These are phyloP conservation scores for Elgaria multicarinata DNA, from an alignment of 2,113 vertebrate genomes.

Conservation along the genomic window DNA sequence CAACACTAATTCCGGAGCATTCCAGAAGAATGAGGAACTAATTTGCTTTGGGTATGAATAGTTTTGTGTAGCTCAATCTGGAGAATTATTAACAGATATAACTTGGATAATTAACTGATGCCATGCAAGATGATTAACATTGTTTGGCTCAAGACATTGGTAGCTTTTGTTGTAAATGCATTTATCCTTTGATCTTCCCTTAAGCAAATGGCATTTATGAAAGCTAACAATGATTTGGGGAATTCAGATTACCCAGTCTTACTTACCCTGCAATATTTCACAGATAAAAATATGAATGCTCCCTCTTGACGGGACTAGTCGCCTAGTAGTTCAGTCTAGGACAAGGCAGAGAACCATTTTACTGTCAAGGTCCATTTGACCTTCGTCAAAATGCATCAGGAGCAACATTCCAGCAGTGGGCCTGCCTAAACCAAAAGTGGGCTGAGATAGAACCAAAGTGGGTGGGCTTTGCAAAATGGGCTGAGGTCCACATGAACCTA, in stretches of 20 bases:
- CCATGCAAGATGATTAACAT: conserved; percentile 60
- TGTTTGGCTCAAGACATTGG: conserved; percentile 57
- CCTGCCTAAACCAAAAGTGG: too few species aligned
- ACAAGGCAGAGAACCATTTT: too few species aligned
- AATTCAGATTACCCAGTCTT: background rate
- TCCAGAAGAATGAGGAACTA: conserved; percentile 31
- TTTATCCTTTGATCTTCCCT: conserved; percentile 59
- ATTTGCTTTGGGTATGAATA: conserved; percentile 38
- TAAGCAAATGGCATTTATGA: conserved; percentile 37
- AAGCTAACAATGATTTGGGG: conserved; percentile 39
- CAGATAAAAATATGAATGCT: background rate
- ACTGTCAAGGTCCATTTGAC: too few species aligned
- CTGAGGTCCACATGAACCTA: too few species aligned
- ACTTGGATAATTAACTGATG: conserved; percentile 61
- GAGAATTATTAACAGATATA: conserved; percentile 40
- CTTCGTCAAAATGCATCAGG: too few species aligned
- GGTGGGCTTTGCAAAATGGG: too few species aligned
- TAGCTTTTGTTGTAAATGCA: conserved; percentile 58
- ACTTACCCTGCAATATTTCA: background rate
- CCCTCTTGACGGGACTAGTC: background rate
- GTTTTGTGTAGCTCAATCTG: conserved; percentile 38
- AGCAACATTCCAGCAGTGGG: too few species aligned
- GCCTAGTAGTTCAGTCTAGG: background rate
- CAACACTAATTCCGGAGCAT: background rate
- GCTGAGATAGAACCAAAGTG: too few species aligned